Evolutionary conservation across 2,888 invertebrate species (phyloP).

Genomic region (Ferrisia virgata): DNA sequence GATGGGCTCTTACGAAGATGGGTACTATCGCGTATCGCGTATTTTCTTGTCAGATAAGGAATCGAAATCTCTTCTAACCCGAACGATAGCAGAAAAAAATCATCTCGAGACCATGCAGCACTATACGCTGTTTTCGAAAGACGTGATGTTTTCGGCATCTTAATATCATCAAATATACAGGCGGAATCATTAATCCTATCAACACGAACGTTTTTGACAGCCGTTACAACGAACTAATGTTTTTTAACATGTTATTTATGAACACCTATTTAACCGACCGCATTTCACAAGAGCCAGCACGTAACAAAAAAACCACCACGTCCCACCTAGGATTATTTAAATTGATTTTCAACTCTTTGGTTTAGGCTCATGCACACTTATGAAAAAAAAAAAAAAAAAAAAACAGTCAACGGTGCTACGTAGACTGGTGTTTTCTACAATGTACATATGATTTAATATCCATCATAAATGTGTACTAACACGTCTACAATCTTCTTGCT

Average conservation of each 20-base stretch:
- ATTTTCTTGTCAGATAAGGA: too few species aligned
- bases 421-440: background rate
- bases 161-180: background rate
- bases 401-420: background rate
- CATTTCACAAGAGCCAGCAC: background rate
- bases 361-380: background rate
- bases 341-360: background rate
- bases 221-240: conserved; percentile 18
- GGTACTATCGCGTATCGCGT: too few species aligned
- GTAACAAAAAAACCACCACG: background rate
- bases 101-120: background rate
- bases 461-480: background rate
- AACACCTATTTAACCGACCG: conserved; percentile 23
- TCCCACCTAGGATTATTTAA: background rate
- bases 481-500: background rate
- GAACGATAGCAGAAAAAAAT: background rate
- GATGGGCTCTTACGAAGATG: too few species aligned
- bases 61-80: too few species aligned
- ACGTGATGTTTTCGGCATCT: conserved; percentile 8
- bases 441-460: background rate
- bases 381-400: background rate
- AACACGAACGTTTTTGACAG: conserved; percentile 18
- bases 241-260: conserved; percentile 26
- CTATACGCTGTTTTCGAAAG: background rate
- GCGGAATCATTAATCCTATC: conserved; percentile 23